Conservation (phyloP, 2,113 vertebrate species). For the Dromiciops gliroides region DNA sequence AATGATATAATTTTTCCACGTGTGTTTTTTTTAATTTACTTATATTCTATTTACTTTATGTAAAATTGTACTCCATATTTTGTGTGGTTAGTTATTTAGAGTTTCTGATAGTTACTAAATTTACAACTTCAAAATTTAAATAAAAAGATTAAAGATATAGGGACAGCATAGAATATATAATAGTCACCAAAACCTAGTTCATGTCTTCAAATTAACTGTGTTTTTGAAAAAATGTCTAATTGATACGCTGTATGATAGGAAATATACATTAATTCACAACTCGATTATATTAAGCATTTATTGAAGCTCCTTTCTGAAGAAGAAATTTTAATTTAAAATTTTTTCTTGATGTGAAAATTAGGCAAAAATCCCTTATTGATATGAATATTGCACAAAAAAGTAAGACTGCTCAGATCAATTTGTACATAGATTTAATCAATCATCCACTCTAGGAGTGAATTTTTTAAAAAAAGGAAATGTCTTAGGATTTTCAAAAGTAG, state of each 20-base stretch:
- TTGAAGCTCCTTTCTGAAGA: background rate
- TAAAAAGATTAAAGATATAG: background rate
- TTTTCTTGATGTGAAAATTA: background rate
- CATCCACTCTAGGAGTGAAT: background rate
- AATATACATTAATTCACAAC: background rate
- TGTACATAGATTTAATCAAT: background rate
- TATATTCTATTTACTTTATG: background rate
- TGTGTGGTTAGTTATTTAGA: background rate
- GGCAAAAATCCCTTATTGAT: background rate
- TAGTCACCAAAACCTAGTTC: background rate
- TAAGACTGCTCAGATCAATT: background rate
- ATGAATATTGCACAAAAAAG: constrained; percentile 18
- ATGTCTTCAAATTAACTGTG: constrained; percentile 12
- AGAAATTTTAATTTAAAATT: constrained; percentile 2
- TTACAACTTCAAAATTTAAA: background rate
- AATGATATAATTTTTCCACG: background rate
- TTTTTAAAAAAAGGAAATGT: constrained; percentile 3
- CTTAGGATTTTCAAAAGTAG: constrained; percentile 4
- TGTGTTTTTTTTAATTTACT: background rate
- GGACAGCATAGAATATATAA: background rate
- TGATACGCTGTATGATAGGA: background rate
- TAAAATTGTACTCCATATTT: background rate
- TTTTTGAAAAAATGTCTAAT: constrained; percentile 16
- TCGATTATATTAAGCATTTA: background rate
- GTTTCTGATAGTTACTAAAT: background rate